These are phyloP conservation scores for Tylochromis polylepis DNA, from an alignment of 2,113 vertebrate species.

Conservation along the genomic window DNA sequence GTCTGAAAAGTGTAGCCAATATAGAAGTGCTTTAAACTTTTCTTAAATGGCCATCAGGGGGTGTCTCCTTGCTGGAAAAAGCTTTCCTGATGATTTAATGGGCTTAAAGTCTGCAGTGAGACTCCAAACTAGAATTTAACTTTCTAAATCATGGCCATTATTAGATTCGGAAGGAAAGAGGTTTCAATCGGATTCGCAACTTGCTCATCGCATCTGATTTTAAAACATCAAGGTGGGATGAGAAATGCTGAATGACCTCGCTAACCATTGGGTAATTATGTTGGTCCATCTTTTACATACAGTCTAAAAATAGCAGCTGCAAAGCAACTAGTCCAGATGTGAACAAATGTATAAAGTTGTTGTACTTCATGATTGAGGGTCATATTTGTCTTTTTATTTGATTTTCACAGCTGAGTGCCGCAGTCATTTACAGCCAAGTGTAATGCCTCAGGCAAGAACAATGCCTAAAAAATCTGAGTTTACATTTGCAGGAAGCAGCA, in stretches of 20 bases:
- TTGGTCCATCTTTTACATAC: accelerated
- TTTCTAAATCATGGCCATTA: too few species aligned
- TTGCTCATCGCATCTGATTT: too few species aligned
- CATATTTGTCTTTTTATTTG: background rate
- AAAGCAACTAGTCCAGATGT: background rate
- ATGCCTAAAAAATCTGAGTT: background rate
- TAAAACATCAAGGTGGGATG: too few species aligned
- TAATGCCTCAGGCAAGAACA: accelerated
- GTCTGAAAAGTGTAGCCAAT: background rate
- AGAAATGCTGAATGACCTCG: too few species aligned
- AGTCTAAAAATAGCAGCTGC: background rate
- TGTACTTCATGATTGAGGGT: background rate
- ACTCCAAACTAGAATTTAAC: too few species aligned
- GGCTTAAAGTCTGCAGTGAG: too few species aligned
- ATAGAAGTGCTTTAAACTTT: background rate
- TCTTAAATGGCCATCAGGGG: background rate
- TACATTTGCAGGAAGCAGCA: constrained; percentile 76
- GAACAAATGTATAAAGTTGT: background rate
- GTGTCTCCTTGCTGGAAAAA: background rate
- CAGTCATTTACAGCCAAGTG: accelerated
- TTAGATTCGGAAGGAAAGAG: background rate
- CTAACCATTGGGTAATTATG: background rate
- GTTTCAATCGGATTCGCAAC: background rate
- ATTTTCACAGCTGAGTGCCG: background rate
- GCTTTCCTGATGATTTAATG: too few species aligned